Percentiles rank a stretch among this genome's conserved stretches.
Evolutionary conservation across 2,888 invertebrate species (phyloP).

Genomic region (Autographa gamma): DNA sequence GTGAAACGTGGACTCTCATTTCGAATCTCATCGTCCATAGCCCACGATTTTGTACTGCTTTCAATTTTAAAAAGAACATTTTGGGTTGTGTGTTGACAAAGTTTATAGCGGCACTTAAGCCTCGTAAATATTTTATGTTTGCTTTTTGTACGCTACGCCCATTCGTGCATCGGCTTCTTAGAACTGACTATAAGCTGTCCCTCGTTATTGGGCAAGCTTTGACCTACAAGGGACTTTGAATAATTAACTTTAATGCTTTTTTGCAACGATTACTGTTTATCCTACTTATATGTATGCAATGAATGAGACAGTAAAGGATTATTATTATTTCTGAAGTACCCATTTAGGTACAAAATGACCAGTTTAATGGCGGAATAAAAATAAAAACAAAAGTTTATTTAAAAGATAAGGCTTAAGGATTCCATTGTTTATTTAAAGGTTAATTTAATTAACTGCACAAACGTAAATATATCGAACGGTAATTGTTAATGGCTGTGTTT

Average conservation of each 20-base stretch:
- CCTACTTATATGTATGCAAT: not conserved
- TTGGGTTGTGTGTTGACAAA: slow-evolving; percentile 57
- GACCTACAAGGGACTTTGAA: slow-evolving; percentile 42
- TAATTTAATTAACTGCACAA: slow-evolving; percentile 2
- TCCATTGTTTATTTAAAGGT: slow-evolving; percentile 21
- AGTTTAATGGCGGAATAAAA: slow-evolving; percentile 6
- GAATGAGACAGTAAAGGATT: slow-evolving; percentile 13
- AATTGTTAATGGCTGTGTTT: not conserved
- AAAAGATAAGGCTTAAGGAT: slow-evolving; percentile 14
- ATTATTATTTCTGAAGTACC: slow-evolving; percentile 9
- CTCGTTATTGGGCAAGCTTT: slow-evolving; percentile 38
- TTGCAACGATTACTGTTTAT: slow-evolving; percentile 18
- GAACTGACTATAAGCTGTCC: slow-evolving; percentile 49
- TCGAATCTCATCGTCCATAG: slow-evolving; percentile 71
- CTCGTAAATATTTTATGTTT: slow-evolving; percentile 68
- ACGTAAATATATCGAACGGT: not conserved
- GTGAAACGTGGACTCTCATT: slow-evolving; percentile 76
- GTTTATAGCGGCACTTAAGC: slow-evolving; percentile 71
- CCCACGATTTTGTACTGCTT: slow-evolving; percentile 64
- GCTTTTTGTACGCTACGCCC: slow-evolving; percentile 54
- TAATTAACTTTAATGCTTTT: slow-evolving; percentile 31
- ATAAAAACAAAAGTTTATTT: slow-evolving; percentile 10
- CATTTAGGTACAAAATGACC: slow-evolving; percentile 4
- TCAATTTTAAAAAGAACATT: slow-evolving; percentile 51
- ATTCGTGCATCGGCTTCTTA: slow-evolving; percentile 58